Percentiles rank a stretch among this genome's conserved stretches.
Conservation (phyloP, 37 sponge, comb jelly and placozoan species). For the Diacarnus erythraeanus region DNA sequence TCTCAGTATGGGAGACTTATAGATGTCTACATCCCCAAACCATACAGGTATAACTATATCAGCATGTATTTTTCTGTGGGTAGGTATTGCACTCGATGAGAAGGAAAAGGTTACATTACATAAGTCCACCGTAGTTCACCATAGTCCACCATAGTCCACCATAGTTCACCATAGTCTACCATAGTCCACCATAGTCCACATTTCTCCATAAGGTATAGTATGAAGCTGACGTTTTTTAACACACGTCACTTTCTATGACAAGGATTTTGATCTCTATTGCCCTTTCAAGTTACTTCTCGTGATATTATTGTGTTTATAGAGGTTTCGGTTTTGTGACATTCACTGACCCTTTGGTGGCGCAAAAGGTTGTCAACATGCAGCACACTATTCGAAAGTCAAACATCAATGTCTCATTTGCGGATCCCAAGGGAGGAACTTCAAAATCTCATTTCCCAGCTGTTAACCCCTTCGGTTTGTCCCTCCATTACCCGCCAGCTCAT, state of each 20-base stretch:
- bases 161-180: too few species aligned
- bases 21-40: constrained; percentile 85
- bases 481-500: background rate
- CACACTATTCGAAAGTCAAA: constrained; percentile 54
- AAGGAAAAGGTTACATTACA: too few species aligned
- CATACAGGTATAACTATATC: constrained; percentile 65
- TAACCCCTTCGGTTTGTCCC: background rate
- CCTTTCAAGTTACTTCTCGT: too few species aligned
- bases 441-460: background rate
- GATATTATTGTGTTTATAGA: too few species aligned
- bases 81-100: too few species aligned
- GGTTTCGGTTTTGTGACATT: constrained; percentile 88
- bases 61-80: too few species aligned
- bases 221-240: background rate
- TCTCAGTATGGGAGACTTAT: constrained; percentile 63
- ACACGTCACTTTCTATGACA: background rate
- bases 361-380: constrained; percentile 39
- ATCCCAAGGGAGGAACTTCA: constrained; percentile 49
- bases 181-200: too few species aligned
- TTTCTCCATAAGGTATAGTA: background rate
- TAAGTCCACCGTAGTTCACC: too few species aligned
- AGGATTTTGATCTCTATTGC: background rate
- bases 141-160: too few species aligned
- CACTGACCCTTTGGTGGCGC: constrained; percentile 43
- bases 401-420: constrained; percentile 67